Evolutionary conservation across 1,140 invertebrate species (phyloP), one percentile per base, ranked within the genome.

Genomic region (Pogonomyrmex californicus): DNA sequence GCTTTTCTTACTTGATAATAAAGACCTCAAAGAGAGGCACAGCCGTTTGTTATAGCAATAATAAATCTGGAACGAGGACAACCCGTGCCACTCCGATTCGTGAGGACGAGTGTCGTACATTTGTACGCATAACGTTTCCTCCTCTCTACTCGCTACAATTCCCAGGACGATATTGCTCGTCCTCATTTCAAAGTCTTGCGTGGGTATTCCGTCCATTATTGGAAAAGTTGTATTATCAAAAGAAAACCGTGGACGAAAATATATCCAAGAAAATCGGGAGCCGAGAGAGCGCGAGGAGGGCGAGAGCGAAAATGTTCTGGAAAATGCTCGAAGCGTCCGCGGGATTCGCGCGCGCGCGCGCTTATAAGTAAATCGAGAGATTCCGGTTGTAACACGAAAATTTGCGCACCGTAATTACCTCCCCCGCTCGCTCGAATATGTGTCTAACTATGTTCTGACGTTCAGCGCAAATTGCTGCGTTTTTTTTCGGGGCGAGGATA

Each of bases 51-150:
- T 73, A 23, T 14, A 73, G 54, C 17, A 73, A 73, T 83, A 73
- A 83, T 83, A 83, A 83, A 83, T 83, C 79, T 47, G 38, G 68
- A 73, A 83, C 54, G 41, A 73, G 79, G 41, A 83, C 54, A 83
- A 47, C 17, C 54, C 38, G 17, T 23, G 65, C 12, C 41, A 36
- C 56, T 17, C 38, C 12, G 12, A 3, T 51, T 10, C 7, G 47
- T 17, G 36, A 68, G 38, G 66, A 82, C 38, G 68, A 75, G 41
- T 62, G 44, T 73, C 68, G 41, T 82, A 30, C 79, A 73, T 83
- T 60, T 49, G 41, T 44, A 58, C 66, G 17, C 54, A 30, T 6
- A 23, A 73, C 30, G 36, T 73, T 44, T 38, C 12, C 38, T 38
- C 58, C 65, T 7, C 10, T 38, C 65, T 9, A 41, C 6, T 58